Evolutionary conservation across 2,113 vertebrate species (phyloP), one percentile per base, ranked within the genome.

Genomic region (Deroptyus accipitrinus): DNA sequence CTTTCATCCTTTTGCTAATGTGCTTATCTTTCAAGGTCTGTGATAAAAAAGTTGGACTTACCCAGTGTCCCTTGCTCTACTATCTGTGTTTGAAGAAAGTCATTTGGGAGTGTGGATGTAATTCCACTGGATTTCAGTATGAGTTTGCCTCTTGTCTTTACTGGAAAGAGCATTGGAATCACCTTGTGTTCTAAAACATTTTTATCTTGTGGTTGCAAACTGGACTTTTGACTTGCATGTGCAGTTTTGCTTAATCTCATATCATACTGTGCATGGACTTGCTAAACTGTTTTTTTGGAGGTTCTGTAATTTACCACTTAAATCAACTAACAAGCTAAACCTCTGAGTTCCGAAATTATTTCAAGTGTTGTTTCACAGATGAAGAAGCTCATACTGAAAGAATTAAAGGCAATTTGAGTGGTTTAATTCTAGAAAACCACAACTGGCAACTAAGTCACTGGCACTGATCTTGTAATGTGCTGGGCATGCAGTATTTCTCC

Each of bases 21-120:
- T 39, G 62, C 61, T 54, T 94, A 62, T 93, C 84, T 95, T 79
- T 80, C 94, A 94, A 93, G 70, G 44, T 80, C 54, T 74, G 23
- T 11, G 17, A 85, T 90, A 85, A 85, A 68, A 68, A 81, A 33
- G 18, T 30, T 85, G 54, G 35, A 39, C 35, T 85, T 95, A 62
- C 25, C 23, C 87, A 83, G 22, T 8, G 52, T 89, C 31, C 48
- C n/a, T 78, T 80, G 30, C 77, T 62, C 55, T 4, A 3, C 18
- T 92, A 25, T 90, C 85, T 77, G 33, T 70, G 33, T 85, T 89
- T 57, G 44, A 83, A 44, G 57, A 33, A 94, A 82, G 54, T 37
- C 1, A 1, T 33, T 54, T 70, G 42, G 54, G 31, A 89, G 25
- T 5, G 25, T 0, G 0, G 44, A 23, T 77, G 69, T 10, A 93